Evolutionary conservation across 2,113 vertebrate species (phyloP).

Genomic region (Calypte anna): DNA sequence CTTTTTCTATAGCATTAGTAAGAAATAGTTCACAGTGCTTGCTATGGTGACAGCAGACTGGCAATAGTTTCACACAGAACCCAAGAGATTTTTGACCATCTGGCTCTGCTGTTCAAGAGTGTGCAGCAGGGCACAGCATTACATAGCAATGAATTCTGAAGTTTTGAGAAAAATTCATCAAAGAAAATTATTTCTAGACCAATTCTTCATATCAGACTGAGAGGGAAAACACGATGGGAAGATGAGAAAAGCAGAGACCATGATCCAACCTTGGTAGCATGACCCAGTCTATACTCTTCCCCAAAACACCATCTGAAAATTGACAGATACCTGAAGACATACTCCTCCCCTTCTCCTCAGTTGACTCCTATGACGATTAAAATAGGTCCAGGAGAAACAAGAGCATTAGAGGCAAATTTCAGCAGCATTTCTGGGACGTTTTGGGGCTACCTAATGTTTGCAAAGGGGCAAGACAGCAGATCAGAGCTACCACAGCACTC

Average conservation of each 20-base stretch:
- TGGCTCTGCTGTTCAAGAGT: background rate
- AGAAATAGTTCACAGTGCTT: background rate
- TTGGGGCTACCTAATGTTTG: background rate
- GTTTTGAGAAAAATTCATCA: background rate
- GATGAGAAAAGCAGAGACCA: background rate
- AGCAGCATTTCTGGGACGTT: background rate
- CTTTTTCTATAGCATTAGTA: conserved; percentile 14
- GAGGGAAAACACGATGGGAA: background rate
- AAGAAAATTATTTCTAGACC: background rate
- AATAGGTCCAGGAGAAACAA: background rate
- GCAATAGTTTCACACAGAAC: background rate
- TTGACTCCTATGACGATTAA: background rate
- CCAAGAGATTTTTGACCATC: conserved; percentile 3
- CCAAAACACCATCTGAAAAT: background rate
- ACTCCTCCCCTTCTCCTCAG: background rate
- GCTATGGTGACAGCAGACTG: background rate
- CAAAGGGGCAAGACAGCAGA: background rate
- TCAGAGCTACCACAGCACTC: background rate
- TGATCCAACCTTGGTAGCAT: background rate
- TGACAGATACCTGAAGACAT: background rate
- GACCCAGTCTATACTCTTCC: background rate
- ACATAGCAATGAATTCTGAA: background rate
- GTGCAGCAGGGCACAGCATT: background rate
- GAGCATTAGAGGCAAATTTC: background rate
- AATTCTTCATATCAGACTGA: background rate